phyloP scores from a whole-genome alignment of 2,113 vertebrate genomes.

The Antechinus flavipes region DNA sequence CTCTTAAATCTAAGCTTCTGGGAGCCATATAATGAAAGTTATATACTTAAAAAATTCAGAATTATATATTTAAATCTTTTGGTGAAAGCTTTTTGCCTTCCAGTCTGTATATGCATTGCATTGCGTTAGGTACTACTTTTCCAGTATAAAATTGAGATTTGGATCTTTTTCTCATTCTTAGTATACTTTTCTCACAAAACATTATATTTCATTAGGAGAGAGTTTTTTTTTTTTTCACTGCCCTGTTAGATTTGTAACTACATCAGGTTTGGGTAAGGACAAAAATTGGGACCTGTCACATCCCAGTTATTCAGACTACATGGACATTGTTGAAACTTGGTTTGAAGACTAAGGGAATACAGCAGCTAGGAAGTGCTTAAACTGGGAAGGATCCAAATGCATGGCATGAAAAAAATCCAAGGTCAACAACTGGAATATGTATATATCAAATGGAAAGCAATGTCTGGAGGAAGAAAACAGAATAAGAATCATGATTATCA shows the following conservation, averaged over 20 bases:
- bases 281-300: background rate
- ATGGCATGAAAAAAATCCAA: background rate
- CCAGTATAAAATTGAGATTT: background rate
- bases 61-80: background rate
- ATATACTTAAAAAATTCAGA: no score
- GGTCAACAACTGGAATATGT: background rate
- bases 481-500: background rate
- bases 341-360: background rate
- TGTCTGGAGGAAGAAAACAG: background rate
- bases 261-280: background rate
- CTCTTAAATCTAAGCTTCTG: background rate
- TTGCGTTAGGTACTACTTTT: background rate
- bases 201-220: background rate
- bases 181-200: background rate
- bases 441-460: background rate
- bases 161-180: background rate
- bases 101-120: background rate
- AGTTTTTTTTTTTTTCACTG: background rate
- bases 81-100: background rate
- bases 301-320: background rate
- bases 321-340: background rate
- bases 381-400: background rate
- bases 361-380: background rate
- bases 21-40: background rate
- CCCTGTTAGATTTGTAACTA: background rate